phyloP scores from a whole-genome alignment of 2,888 invertebrate species.

The Amorpha juglandis region DNA sequence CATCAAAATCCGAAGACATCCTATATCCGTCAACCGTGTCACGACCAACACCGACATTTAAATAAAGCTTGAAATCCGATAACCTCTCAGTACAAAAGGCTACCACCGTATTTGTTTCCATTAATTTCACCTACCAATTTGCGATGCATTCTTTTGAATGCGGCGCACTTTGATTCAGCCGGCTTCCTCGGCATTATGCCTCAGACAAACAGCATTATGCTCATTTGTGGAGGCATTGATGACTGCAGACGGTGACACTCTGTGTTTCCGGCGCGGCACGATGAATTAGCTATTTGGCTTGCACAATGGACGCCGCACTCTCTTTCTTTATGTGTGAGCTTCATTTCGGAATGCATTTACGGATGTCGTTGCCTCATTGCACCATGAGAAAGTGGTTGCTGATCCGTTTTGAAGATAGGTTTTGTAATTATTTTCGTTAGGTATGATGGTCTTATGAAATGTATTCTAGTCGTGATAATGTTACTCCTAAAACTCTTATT shows the following conservation, averaged over 20 bases:
- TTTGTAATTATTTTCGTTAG: not conserved
- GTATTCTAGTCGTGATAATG: too few relatives aligned
- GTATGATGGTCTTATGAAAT: too few relatives aligned
- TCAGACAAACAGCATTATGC: conserved; percentile 64
- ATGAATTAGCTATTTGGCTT: conserved; percentile 67
- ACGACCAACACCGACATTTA: conserved; percentile 1
- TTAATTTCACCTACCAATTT: conserved; percentile 74
- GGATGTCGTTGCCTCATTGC: conserved; percentile 5
- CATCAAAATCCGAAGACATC: not conserved
- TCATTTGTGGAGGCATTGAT: conserved; percentile 68
- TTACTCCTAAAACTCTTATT: too few relatives aligned
- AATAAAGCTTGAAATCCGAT: conserved; percentile 54
- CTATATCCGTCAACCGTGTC: not conserved
- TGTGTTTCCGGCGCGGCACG: conserved; percentile 60
- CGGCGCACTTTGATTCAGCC: conserved; percentile 67
- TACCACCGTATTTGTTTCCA: conserved; percentile 59
- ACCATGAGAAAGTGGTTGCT: not conserved
- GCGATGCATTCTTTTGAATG: conserved; percentile 60
- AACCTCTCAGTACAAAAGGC: conserved; percentile 46
- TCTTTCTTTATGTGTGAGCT: conserved; percentile 16
- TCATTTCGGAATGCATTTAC: not conserved
- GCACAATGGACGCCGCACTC: conserved; percentile 31
- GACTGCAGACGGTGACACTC: conserved; percentile 63
- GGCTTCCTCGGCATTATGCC: conserved; percentile 59
- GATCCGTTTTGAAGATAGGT: not conserved